These are phyloP conservation scores for Diplodus sargus DNA, from an alignment of 2,797 vertebrate genomes.

Conservation along the genomic window DNA sequence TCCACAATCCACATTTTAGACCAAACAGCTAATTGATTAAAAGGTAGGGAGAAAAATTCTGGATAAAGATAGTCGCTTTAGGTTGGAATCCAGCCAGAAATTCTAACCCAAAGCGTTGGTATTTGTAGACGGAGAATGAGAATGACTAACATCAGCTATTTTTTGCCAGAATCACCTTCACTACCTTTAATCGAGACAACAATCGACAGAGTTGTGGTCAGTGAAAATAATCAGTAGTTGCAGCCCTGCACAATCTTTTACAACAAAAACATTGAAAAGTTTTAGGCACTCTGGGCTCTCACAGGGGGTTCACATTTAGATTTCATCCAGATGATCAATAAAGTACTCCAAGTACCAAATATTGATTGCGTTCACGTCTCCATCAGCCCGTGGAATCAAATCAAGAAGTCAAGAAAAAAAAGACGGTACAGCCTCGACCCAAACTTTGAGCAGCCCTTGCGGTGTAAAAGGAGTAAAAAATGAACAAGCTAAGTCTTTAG, in stretches of 20 bases:
- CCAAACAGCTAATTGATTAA: too few relatives aligned
- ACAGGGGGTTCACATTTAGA: neutral
- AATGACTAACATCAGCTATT: too few relatives aligned
- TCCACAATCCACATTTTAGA: too few relatives aligned
- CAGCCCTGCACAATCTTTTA: neutral
- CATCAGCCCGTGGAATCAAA: neutral
- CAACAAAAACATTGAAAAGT: neutral
- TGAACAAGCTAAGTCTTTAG: constrained; percentile 33
- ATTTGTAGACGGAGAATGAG: too few relatives aligned
- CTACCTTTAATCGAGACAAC: too few relatives aligned
- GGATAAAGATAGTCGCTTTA: too few relatives aligned
- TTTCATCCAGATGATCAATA: neutral
- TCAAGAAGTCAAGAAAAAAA: neutral
- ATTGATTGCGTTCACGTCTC: neutral
- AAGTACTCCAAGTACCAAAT: neutral
- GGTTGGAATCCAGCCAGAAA: too few relatives aligned
- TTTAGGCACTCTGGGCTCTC: neutral
- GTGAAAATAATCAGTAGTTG: too few relatives aligned
- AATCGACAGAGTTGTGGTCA: too few relatives aligned
- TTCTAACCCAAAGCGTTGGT: too few relatives aligned
- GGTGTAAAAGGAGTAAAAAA: neutral
- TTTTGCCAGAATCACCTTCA: too few relatives aligned
- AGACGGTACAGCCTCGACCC: neutral
- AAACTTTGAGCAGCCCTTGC: neutral
- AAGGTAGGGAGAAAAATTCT: too few relatives aligned